Conservation (phyloP, 1,140 invertebrate genomes). For the Hyles euphorbiae region DNA sequence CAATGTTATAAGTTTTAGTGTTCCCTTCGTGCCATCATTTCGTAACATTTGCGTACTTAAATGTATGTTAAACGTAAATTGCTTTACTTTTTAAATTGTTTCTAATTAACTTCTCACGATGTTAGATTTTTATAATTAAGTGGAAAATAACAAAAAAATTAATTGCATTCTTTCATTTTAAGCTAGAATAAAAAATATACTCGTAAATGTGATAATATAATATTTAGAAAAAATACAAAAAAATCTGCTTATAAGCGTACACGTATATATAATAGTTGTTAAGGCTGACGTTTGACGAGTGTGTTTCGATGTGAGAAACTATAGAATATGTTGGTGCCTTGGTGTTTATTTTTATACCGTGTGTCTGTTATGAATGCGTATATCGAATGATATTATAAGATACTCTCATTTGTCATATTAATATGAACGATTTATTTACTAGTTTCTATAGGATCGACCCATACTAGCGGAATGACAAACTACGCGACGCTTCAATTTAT, state of each 20-base stretch:
- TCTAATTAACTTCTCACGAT: conserved; percentile 25
- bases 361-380: not conserved
- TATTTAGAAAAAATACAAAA: conserved; percentile 51
- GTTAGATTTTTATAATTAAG: conserved; percentile 45
- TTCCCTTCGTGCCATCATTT: conserved; percentile 36
- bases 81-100: conserved; percentile 28
- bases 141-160: conserved; percentile 45
- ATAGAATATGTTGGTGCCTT: conserved; percentile 12
- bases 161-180: conserved; percentile 37
- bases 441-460: too few species aligned
- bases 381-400: too few species aligned
- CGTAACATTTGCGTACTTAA: conserved; percentile 38
- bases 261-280: conserved; percentile 47
- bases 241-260: conserved; percentile 66
- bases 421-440: too few species aligned
- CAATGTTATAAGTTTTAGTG: not conserved
- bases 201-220: conserved; percentile 66
- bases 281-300: conserved; percentile 33
- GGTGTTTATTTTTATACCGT: conserved; percentile 12
- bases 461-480: too few species aligned
- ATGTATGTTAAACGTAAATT: conserved; percentile 30
- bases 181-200: conserved; percentile 57
- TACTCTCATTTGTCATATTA: too few species aligned
- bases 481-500: too few species aligned
- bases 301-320: conserved; percentile 12